A percentile compares a stretch with the other conserved stretches of the same genome.
Conservation (phyloP, 2,113 vertebrate genomes). For the Epinephelus fuscoguttatus region DNA sequence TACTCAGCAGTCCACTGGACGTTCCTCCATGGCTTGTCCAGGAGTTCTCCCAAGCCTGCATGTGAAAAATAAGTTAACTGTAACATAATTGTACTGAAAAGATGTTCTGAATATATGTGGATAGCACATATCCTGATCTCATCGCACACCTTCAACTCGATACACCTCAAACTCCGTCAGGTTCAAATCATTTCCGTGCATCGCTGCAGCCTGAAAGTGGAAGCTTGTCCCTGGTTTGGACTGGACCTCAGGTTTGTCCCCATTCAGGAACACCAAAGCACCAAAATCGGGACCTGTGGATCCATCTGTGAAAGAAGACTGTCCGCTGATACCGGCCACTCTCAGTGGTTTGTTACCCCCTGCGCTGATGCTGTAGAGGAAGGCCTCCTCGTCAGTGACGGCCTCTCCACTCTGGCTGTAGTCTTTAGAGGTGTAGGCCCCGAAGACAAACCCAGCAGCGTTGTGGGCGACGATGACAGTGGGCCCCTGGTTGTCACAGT, state of each 20-base stretch:
- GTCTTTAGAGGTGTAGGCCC: constrained; percentile 68
- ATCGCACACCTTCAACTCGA: constrained; percentile 74
- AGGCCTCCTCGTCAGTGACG: constrained; percentile 29
- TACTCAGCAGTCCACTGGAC: constrained; percentile 73
- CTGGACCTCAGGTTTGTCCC: neutral
- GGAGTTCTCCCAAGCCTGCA: constrained; percentile 52
- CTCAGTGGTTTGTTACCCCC: neutral
- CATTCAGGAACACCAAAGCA: constrained; percentile 53
- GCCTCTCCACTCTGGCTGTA: neutral
- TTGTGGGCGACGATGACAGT: constrained; percentile 64
- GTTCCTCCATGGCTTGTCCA: constrained; percentile 78
- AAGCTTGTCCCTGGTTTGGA: constrained; percentile 59
- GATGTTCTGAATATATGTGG: neutral
- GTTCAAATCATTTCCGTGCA: constrained; percentile 66
- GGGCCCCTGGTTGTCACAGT: constrained; percentile 67
- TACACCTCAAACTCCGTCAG: constrained; percentile 80
- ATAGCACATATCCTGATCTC: too few species aligned
- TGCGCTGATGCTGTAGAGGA: constrained; percentile 59
- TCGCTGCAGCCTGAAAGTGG: constrained; percentile 43
- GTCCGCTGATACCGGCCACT: constrained; percentile 22
- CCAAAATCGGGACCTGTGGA: constrained; percentile 44
- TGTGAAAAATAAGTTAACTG: neutral
- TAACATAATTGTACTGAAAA: neutral
- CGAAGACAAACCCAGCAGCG: constrained; percentile 60
- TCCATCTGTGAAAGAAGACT: constrained; percentile 44